A percentile compares a stretch with the other conserved stretches of the same genome.
These are phyloP conservation scores for Sialia sialis DNA, from an alignment of 2,113 vertebrate species.

Conservation along the genomic window DNA sequence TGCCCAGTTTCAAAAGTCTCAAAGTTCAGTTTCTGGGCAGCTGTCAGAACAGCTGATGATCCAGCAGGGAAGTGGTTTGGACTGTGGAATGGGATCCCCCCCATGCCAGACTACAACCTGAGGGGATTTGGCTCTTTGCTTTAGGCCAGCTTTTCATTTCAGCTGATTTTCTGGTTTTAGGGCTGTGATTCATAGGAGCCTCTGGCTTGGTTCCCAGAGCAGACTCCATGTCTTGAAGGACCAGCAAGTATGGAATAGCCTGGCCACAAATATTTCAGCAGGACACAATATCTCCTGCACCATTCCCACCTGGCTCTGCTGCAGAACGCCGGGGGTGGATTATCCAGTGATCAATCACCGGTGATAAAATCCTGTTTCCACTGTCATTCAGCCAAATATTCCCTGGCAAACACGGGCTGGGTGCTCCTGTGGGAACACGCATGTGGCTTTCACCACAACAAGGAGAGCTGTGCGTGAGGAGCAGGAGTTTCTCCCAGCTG, in stretches of 20 bases:
- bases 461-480: not conserved
- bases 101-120: rapidly evolving
- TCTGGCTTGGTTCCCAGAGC: not conserved
- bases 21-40: not conserved
- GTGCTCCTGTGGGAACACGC: rapidly evolving
- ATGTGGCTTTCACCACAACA: not conserved
- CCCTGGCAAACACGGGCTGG: not conserved
- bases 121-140: not conserved
- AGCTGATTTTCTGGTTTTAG: not conserved
- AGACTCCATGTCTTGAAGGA: not conserved
- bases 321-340: rapidly evolving
- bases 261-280: not conserved
- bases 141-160: not conserved
- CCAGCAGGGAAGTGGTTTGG: not conserved
- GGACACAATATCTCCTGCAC: not conserved
- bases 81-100: not conserved
- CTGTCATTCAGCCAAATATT: not conserved
- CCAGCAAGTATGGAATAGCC: not conserved
- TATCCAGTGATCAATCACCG: not conserved
- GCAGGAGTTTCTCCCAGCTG: not conserved
- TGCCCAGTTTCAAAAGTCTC: not conserved
- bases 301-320: not conserved
- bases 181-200: not conserved
- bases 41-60: not conserved
- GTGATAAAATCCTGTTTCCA: not conserved